Base-by-base conservation (phyloP, 2,113 vertebrate species). In the Rhagologus leucostigma region DNA sequence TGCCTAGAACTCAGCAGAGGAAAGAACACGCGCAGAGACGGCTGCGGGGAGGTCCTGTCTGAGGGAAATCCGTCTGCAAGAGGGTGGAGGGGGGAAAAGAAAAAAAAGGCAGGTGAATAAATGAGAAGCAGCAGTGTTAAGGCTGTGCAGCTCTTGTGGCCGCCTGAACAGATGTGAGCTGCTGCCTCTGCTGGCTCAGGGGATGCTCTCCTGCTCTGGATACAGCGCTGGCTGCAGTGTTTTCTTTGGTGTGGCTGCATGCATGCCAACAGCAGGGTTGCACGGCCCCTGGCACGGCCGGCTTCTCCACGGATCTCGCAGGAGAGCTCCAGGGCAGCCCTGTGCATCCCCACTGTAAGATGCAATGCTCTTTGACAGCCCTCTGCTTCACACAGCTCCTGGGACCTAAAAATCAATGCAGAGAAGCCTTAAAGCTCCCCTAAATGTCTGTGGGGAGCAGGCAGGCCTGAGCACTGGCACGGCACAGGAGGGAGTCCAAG, bases 221-320 rank as follows among this genome's bases (percentile, higher is more conserved):
- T 57, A 35, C 11, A 16, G 63, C 60, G 39, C 22, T 75, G 73
- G n/a, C 39, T 32, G 30, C 5, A 13, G 63, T 12, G 42, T 3
- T 50, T 24, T 44, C 56, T 30, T 49, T 42, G 46, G 55, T 46
- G 2, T 2, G 16, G 35, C 2, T 39, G 44, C 10, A 4, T 11
- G 37, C 6, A 3, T 64, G 85, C 30, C 63, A 55, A 4, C 39
- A 67, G 21, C 76, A 2, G 24, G 18, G 39, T 16, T 49, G 53
- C 11, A 5, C 1, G 0, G 32, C 22, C 44, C 42, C 30, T 35
- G 32, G 46, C 47, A 76, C 0, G 1, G 37, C 29, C n/a, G 37
- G 27, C n/a, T 47, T 35, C 3, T 2, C 37, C 9, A 4, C 0
- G 0, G 44, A 27, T 27, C 37, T 75, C 0, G 0, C 4, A 5